Evolutionary conservation across 1,140 invertebrate species (phyloP), one percentile per base, ranked within the genome.

Genomic region (Nymphalis io): DNA sequence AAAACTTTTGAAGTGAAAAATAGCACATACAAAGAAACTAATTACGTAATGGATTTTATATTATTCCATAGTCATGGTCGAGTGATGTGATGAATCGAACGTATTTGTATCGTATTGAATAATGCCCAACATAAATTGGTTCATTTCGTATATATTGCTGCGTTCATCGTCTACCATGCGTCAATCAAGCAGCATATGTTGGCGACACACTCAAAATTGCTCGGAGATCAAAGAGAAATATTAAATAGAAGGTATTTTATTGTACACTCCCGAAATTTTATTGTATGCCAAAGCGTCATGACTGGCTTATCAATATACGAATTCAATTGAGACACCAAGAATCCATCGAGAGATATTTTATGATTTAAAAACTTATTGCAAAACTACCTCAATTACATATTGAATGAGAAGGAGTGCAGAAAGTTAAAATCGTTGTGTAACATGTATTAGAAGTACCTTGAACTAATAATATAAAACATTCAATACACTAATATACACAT

Each of bases 121-220:
- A 64, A 73, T 51, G 65, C 55, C 70, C 65, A 62, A 69, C 69
- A 78, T 75, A 74, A 78, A 75, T 78, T 73, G 73, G 71, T 73
- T 76, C 70, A 69, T 75, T 70, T 71, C 73, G 71, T 62, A 67
- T 33, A 79, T 76, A 81, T 78, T 79, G 80, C 72, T 78, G 67
- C 74, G 80, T 79, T 79, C 73, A 75, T 75, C 75, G 66, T 60
- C 57, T 70, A 76, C 74, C 74, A 80, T 68, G 80, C 78, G 82
- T 87, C 85, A 85, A 87, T 87, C 83, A 85, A 53, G 75, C 73
- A 62, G 60, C 83, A 83, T 61, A 79, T 87, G 83, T 72, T 73
- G 75, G 75, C 73, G 85, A 87, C 83, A 82, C 51, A 53, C 64
- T 77, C 81, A 72, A 83, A 84, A 87, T 80, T 81, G 76, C 74